Evolutionary conservation across 2,113 vertebrate genomes (phyloP).

Genomic region (Ploceus nigricollis): DNA sequence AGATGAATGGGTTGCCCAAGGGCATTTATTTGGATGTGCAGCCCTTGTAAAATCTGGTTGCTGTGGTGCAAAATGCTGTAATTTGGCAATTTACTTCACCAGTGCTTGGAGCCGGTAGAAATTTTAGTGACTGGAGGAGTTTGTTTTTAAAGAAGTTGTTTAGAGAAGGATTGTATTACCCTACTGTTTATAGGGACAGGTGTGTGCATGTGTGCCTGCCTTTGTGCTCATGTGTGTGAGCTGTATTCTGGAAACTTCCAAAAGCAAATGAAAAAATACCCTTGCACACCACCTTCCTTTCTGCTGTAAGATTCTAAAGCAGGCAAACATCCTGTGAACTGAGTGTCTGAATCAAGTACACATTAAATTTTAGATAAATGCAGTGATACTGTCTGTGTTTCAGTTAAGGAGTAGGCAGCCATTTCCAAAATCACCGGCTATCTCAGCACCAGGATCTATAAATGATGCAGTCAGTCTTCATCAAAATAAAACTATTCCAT

Average conservation of each 20-base stretch:
- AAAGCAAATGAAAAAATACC: background rate
- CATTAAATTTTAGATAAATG: background rate
- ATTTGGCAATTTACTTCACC: conserved; percentile 68
- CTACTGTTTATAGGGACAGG: background rate
- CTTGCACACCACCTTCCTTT: background rate
- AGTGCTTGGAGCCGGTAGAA: conserved; percentile 22
- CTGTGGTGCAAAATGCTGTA: conserved; percentile 60
- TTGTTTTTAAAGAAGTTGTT: background rate
- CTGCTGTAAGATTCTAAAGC: background rate
- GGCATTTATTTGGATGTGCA: conserved; percentile 77
- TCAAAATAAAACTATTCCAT: background rate
- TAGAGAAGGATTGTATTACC: background rate
- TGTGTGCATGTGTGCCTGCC: background rate
- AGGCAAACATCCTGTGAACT: background rate
- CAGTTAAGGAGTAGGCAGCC: background rate
- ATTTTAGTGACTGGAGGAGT: background rate
- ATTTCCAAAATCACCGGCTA: background rate
- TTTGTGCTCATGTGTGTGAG: background rate
- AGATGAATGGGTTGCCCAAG: conserved; percentile 78
- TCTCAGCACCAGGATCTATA: background rate
- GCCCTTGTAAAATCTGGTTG: conserved; percentile 71
- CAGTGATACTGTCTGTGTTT: background rate
- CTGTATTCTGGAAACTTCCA: background rate
- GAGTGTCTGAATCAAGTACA: background rate
- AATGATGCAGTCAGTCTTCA: background rate